Conservation (phyloP, 2,888 invertebrate species). For the Agonopterix heracliana region DNA sequence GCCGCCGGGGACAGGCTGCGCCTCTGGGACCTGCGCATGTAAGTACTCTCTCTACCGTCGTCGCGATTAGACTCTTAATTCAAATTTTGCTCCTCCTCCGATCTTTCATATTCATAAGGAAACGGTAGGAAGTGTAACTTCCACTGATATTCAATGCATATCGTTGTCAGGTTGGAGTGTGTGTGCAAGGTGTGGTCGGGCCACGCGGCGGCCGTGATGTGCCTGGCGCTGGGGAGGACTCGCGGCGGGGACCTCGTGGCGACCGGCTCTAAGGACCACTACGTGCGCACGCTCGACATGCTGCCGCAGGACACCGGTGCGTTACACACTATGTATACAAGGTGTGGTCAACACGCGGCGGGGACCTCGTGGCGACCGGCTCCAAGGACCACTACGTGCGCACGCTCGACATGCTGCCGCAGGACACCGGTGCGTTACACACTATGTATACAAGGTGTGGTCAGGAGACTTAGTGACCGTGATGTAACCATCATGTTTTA, state of each 20-base stretch:
- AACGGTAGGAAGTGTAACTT: too few relatives aligned
- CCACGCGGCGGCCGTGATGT: conserved; percentile 91
- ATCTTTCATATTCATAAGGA: too few relatives aligned
- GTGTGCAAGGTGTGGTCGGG: conserved; percentile 85
- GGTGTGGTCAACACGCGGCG: conserved; percentile 65
- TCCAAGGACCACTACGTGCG: conserved; percentile 90
- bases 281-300: conserved; percentile 77
- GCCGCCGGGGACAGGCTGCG: conserved; percentile 87
- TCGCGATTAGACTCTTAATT: too few relatives aligned
- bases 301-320: conserved; percentile 60
- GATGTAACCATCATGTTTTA: too few relatives aligned
- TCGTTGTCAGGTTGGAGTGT: conserved; percentile 73
- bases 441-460: too few relatives aligned
- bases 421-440: conserved; percentile 49
- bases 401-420: conserved; percentile 68
- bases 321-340: not conserved
- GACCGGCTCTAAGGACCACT: conserved; percentile 91
- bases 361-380: conserved; percentile 84
- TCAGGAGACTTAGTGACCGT: too few relatives aligned
- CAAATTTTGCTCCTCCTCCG: too few relatives aligned
- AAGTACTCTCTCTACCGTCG: conserved; percentile 22
- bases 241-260: conserved; percentile 80
- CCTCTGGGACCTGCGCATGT: conserved; percentile 89
- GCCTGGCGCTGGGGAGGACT: conserved; percentile 78
- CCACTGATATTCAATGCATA: too few relatives aligned